Evolutionary conservation across 1,140 invertebrate species (phyloP).

Genomic region (Ctenoplectra terminalis): DNA sequence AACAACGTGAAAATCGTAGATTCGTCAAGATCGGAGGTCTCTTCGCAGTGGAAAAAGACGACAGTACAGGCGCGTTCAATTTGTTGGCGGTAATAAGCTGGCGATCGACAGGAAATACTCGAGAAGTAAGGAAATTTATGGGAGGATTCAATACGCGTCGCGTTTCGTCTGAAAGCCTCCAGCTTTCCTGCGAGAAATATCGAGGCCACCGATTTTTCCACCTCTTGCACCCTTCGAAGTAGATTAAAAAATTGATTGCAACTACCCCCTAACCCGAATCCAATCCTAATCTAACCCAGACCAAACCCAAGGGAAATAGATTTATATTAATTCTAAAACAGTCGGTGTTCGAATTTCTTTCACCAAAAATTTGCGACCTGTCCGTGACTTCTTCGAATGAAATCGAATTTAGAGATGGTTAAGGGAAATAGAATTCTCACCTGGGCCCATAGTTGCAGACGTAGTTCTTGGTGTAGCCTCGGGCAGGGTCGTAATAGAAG

Average conservation of each 20-base stretch:
- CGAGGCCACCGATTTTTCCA: neutral
- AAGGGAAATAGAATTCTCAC: conserved; percentile 79
- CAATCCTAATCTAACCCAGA: neutral
- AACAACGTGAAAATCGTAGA: neutral
- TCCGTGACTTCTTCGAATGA: no score
- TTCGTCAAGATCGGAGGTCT: neutral
- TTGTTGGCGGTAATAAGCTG: conserved; percentile 40
- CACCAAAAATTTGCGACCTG: neutral
- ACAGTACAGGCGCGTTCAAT: conserved; percentile 20
- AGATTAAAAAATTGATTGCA: neutral
- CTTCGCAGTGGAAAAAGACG: neutral
- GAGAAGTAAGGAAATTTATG: conserved; percentile 36
- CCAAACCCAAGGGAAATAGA: no score
- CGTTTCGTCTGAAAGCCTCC: neutral
- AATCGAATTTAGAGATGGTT: no score
- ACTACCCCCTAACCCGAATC: no score
- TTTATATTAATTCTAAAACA: neutral
- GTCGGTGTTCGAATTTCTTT: no score
- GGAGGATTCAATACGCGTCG: conserved; percentile 29
- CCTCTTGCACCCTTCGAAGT: fast-evolving
- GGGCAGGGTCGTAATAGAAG: conserved; percentile 88
- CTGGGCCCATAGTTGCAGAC: conserved; percentile 94
- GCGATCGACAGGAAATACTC: conserved; percentile 42
- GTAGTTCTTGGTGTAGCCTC: conserved; percentile 91
- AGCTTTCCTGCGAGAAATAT: neutral